Evolutionary conservation across 1,140 invertebrate genomes (phyloP), one percentile per base, ranked within the genome.

Genomic region (Pemphigus obesinymphae): DNA sequence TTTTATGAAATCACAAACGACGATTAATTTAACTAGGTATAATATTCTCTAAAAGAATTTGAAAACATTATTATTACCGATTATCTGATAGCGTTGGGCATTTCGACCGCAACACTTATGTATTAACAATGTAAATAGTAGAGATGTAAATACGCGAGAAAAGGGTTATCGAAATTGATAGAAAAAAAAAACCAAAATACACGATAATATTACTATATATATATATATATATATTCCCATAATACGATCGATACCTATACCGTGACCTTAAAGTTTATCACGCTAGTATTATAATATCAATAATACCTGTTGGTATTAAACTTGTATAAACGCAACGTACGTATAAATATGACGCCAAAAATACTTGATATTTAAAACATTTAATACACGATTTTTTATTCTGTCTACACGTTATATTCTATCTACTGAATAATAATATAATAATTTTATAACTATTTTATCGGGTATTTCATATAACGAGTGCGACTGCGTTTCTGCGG

Each of bases 231-330:
- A n/a, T n/a, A n/a, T n/a, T 61, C 13, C 26, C 7, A 68, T 43
- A 23, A 68, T 43, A 70, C n/a, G 37, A 43, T 70, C 1, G 37
- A 5, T 70, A 68, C 43, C n/a, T n/a, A n/a, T 70, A 45, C 68
- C 13, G 40, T 70, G 68, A 70, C 68, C 68, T 70, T 70, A 70
- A 6, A 26, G 37, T 70, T 70, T 70, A 70, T 70, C 68, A n/a
- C 68, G 26, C n/a, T 61, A 53, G n/a, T 23, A 53, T n/a, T 23
- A n/a, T n/a, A 53, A n/a, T n/a, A 23, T n/a, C 5, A n/a, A n/a
- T 58, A 58, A 26, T 58, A 66, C 61, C 31, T 34, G 17, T 20
- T 34, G 34, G 31, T 66, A 37, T 1, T 7, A 61, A 23, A 40
- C 37, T 5, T 10, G 37, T 40, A 40, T n/a, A n/a, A n/a, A n/a